Conservation (phyloP, 2,113 vertebrate genomes). For the Myrmecobius fasciatus region DNA sequence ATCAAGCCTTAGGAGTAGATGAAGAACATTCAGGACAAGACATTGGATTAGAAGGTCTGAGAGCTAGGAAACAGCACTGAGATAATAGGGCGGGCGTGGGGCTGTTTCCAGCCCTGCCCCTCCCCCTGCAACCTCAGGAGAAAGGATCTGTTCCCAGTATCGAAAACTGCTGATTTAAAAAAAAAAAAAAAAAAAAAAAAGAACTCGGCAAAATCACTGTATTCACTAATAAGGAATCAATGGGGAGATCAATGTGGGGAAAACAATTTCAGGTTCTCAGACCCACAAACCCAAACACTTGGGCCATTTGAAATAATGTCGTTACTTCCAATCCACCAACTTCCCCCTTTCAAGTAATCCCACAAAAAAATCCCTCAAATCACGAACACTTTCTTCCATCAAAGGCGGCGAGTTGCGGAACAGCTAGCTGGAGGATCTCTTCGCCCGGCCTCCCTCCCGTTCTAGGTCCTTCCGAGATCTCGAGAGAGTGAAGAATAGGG, state of each 20-base stretch:
- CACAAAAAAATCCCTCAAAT: neutral
- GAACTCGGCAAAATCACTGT: neutral
- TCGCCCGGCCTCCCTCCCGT: rapidly evolving
- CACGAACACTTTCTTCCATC: neutral
- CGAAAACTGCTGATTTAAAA: neutral
- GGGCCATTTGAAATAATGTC: too few relatives aligned
- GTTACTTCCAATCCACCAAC: neutral
- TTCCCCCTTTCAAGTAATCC: rapidly evolving
- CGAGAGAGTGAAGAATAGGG: neutral
- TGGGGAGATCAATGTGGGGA: neutral
- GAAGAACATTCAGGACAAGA: neutral
- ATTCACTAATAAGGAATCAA: neutral
- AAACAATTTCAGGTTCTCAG: neutral
- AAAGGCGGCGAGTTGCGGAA: neutral
- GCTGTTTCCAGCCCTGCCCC: too few relatives aligned
- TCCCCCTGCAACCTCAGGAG: neutral
- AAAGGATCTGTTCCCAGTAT: neutral
- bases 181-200: rapidly evolving
- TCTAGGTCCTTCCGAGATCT: neutral
- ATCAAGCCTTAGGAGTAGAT: neutral
- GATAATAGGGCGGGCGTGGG: too few relatives aligned
- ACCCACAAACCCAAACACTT: neutral
- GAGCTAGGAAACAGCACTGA: neutral
- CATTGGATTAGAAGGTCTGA: too few relatives aligned
- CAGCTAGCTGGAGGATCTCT: rapidly evolving